These are phyloP conservation scores for Cynopterus brachyotis DNA, from an alignment of 2,113 vertebrate genomes.

Conservation along the genomic window DNA sequence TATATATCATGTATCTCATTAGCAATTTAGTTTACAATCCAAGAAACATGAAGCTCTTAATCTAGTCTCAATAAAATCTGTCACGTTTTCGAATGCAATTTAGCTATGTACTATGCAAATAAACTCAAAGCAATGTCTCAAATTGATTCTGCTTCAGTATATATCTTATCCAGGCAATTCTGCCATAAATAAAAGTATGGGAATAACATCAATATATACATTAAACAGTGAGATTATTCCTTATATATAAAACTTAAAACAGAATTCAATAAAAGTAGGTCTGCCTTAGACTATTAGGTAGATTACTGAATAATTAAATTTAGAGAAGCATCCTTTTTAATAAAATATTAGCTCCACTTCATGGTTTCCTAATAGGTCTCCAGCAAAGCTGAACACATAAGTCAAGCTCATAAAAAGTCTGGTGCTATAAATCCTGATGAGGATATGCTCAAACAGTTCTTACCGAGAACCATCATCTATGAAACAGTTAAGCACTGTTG, in stretches of 20 bases:
- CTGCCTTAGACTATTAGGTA: not conserved
- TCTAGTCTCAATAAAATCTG: not conserved
- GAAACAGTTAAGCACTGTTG: not conserved
- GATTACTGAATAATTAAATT: not conserved
- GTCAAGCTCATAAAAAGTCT: not conserved
- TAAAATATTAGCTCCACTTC: not conserved
- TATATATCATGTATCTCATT: not conserved
- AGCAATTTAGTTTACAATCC: not conserved
- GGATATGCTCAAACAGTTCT: not conserved
- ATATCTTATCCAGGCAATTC: not conserved
- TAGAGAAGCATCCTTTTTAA: not conserved
- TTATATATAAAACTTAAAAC: not conserved
- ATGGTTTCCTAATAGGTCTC: not conserved
- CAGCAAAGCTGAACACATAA: not conserved
- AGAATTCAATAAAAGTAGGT: not conserved
- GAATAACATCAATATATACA: not conserved
- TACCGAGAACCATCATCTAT: not conserved
- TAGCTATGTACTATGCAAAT: not conserved
- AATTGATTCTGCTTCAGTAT: not conserved
- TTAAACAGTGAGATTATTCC: not conserved
- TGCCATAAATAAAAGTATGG: not conserved
- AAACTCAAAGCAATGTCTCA: not conserved
- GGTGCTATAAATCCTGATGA: not conserved
- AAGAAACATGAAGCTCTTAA: not conserved
- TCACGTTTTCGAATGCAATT: conserved; percentile 10